These are phyloP conservation scores for Hyperoplus lanceolatus DNA, from an alignment of 2,797 vertebrate species.

Conservation along the genomic window DNA sequence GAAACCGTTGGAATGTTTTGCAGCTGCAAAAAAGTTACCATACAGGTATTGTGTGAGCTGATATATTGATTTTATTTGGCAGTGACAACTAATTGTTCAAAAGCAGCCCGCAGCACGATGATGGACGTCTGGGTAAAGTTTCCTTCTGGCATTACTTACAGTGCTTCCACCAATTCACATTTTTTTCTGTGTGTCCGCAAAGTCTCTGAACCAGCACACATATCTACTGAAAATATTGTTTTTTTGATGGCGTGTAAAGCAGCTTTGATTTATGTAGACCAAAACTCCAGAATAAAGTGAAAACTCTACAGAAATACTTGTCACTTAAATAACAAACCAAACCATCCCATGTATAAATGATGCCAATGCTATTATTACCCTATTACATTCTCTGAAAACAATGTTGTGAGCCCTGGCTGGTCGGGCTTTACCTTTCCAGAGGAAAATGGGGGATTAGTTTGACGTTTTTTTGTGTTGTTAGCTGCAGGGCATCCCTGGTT, in stretches of 20 bases:
- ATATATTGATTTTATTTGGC: conserved; percentile 1
- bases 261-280: not conserved
- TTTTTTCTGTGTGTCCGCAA: not conserved
- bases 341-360: conserved; percentile 49
- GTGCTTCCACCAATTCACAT: too few relatives aligned
- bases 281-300: conserved; percentile 3
- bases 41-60: not conserved
- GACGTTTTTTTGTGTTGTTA: conserved; percentile 60
- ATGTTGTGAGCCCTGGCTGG: conserved; percentile 50
- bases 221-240: not conserved
- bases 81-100: not conserved
- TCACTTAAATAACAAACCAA: conserved; percentile 1
- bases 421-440: conserved; percentile 39
- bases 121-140: not conserved
- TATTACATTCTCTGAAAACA: conserved; percentile 26
- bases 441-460: conserved; percentile 52
- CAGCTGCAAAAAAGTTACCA: not conserved
- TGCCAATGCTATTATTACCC: conserved; percentile 38
- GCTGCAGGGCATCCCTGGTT: conserved; percentile 58
- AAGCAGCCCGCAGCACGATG: conserved; percentile 14
- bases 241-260: not conserved
- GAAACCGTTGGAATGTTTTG: not conserved
- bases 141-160: not conserved
- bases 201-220: not conserved
- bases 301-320: not conserved